phyloP scores from a whole-genome alignment of 2,113 vertebrate genomes.

The Pipa parva region DNA sequence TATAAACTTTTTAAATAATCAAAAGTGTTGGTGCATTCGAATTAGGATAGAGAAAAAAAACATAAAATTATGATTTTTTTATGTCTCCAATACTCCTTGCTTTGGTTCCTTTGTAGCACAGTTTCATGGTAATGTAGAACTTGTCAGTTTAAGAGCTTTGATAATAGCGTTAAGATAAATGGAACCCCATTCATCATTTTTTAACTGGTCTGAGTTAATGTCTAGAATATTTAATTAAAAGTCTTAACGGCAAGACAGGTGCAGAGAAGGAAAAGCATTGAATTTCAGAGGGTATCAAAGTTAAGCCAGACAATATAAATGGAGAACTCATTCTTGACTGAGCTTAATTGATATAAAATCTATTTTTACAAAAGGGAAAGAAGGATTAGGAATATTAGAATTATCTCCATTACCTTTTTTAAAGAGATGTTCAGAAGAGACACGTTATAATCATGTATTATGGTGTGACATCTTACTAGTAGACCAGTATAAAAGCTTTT shows the following conservation, averaged over 20 bases:
- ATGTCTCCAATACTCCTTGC: slow-evolving; percentile 10
- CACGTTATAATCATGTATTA: slow-evolving; percentile 10
- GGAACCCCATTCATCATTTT: slow-evolving; percentile 42
- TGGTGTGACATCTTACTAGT: too few species aligned
- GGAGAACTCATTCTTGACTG: slow-evolving; percentile 5
- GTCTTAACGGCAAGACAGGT: slow-evolving; percentile 37
- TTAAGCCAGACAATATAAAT: not conserved
- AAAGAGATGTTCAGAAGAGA: slow-evolving; percentile 9
- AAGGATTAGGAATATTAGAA: slow-evolving; percentile 33
- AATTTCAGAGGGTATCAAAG: slow-evolving; percentile 34
- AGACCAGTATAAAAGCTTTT: too few species aligned
- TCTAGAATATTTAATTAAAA: slow-evolving; percentile 44
- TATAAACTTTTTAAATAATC: slow-evolving; percentile 20
- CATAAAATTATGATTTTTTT: slow-evolving; percentile 23
- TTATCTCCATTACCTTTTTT: slow-evolving; percentile 18
- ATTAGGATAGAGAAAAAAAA: slow-evolving; percentile 5
- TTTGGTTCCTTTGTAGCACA: slow-evolving; percentile 24
- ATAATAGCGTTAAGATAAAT: slow-evolving; percentile 43
- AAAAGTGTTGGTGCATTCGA: not conserved
- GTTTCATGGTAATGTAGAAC: slow-evolving; percentile 36
- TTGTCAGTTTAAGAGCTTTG: slow-evolving; percentile 41
- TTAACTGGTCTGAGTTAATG: slow-evolving; percentile 41
- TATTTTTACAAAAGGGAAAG: slow-evolving; percentile 31
- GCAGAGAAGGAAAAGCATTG: slow-evolving; percentile 21
- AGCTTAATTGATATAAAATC: slow-evolving; percentile 39